Percentiles rank a stretch among this genome's conserved stretches.
Evolutionary conservation across 2,113 vertebrate species (phyloP).

Genomic region (Calonectris borealis): DNA sequence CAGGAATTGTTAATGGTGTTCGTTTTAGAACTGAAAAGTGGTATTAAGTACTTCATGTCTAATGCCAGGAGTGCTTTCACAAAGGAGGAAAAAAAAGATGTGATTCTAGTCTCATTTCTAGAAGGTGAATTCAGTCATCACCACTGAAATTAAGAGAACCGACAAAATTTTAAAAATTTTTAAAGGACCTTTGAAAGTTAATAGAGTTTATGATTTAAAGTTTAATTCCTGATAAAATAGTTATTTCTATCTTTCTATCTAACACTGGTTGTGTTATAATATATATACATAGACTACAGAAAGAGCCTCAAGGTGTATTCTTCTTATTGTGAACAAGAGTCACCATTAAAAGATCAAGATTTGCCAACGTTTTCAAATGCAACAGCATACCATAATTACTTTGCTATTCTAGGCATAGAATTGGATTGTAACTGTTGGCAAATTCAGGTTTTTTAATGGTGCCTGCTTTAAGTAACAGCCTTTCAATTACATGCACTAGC

Average conservation of each 20-base stretch:
- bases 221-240: not conserved
- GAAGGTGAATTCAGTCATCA: not conserved
- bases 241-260: not conserved
- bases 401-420: not conserved
- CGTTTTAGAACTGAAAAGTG: slow-evolving; percentile 4
- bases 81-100: not conserved
- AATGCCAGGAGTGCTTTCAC: not conserved
- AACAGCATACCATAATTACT: not conserved
- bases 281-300: not conserved
- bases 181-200: not conserved
- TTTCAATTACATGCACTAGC: slow-evolving; percentile 11
- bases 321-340: not conserved
- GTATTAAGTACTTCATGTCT: not conserved
- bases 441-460: not conserved
- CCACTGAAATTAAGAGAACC: not conserved
- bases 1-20: not conserved
- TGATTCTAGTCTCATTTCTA: not conserved
- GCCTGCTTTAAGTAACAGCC: not conserved
- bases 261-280: not conserved
- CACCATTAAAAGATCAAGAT: not conserved
- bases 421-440: not conserved
- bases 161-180: not conserved
- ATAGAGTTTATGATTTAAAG: not conserved
- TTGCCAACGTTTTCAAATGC: not conserved
- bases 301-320: not conserved